Conservation (phyloP, 2,113 vertebrate genomes). For the Setophaga petechia region DNA sequence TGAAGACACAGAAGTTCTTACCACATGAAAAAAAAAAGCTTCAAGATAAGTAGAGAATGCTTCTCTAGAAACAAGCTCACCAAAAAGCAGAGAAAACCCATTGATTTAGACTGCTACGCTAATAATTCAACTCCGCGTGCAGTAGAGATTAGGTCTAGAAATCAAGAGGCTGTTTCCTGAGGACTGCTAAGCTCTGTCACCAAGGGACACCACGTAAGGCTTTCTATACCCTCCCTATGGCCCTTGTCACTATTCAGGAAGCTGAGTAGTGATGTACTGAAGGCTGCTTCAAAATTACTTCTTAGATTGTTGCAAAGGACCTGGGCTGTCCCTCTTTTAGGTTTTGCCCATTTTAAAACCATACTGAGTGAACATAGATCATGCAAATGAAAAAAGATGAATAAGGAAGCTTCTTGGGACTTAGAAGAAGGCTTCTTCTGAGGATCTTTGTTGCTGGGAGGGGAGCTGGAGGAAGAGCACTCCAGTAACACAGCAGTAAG, state of each 20-base stretch:
- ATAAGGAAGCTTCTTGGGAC: neutral
- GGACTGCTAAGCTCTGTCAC: neutral
- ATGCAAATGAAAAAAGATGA: neutral
- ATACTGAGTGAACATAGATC: neutral
- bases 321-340: neutral
- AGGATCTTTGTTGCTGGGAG: neutral
- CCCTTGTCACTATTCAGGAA: neutral
- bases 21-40: neutral
- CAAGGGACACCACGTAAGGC: neutral
- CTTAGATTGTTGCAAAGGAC: neutral
- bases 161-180: neutral
- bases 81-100: neutral
- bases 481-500: neutral
- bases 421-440: neutral
- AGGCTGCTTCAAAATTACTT: conserved; percentile 1
- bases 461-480: neutral
- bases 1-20: neutral
- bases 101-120: neutral
- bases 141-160: neutral
- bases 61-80: neutral
- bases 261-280: neutral
- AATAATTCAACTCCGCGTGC: neutral
- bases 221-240: neutral
- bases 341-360: neutral
- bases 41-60: neutral